phyloP scores from a whole-genome alignment of 2,888 invertebrate genomes.

The Cerceris rybyensis region DNA sequence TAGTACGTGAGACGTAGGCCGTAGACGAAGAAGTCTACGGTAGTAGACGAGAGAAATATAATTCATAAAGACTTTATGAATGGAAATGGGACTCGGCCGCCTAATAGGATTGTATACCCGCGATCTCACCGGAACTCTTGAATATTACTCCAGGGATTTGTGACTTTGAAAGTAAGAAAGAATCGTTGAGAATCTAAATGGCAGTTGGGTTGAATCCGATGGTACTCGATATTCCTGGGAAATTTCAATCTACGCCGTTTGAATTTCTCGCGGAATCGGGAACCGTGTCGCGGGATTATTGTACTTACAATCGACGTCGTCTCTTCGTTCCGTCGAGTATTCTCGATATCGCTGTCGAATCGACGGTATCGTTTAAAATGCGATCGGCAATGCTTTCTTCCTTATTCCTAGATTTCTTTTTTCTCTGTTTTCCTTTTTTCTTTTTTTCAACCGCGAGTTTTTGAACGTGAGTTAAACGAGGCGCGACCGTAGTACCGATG shows the following conservation, averaged over 20 bases:
- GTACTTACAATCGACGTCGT: too few relatives aligned
- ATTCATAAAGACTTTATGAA: slow-evolving; percentile 39
- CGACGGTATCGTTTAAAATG: too few relatives aligned
- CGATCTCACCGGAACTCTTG: slow-evolving; percentile 10
- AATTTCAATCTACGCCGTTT: not conserved
- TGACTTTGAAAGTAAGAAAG: slow-evolving; percentile 18
- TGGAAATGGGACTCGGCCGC: slow-evolving; percentile 29
- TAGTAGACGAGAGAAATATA: slow-evolving; percentile 28
- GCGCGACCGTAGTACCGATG: slow-evolving; percentile 12
- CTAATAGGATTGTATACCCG: slow-evolving; percentile 35
- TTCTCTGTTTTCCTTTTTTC: not conserved
- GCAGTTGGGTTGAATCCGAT: not conserved
- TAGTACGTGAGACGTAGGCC: not conserved
- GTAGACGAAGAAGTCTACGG: not conserved
- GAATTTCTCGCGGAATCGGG: not conserved
- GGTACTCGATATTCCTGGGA: not conserved
- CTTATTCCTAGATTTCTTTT: too few relatives aligned
- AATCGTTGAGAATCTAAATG: not conserved
- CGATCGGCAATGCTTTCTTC: not conserved
- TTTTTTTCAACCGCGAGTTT: not conserved
- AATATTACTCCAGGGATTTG: slow-evolving; percentile 13
- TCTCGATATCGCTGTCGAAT: too few relatives aligned
- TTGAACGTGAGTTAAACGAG: too few relatives aligned
- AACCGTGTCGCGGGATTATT: too few relatives aligned
- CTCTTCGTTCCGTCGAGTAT: too few relatives aligned